Conservation (phyloP, 2,888 invertebrate species). For the Gari tellinella region DNA sequence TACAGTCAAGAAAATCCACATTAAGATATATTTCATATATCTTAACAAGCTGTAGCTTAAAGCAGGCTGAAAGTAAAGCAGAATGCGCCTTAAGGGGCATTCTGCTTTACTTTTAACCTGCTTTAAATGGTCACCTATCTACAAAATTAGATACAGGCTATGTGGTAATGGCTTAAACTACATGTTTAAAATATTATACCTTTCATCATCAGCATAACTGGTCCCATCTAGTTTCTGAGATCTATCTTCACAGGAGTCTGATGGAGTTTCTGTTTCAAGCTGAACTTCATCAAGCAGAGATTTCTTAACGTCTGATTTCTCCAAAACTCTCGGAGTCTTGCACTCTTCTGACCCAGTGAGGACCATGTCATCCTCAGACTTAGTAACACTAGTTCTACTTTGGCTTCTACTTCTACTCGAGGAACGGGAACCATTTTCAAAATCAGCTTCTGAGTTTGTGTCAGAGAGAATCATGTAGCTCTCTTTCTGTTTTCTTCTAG, state of each 20-base stretch:
- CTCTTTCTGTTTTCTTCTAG: conserved; percentile 64
- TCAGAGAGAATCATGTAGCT: conserved; percentile 65
- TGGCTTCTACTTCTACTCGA: neutral
- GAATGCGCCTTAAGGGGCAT: too few species aligned
- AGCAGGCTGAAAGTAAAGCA: too few species aligned
- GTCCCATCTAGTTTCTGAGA: conserved; percentile 12
- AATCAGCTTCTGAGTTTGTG: conserved; percentile 57
- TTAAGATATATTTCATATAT: too few species aligned
- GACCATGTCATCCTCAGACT: conserved; percentile 58
- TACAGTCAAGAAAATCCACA: too few species aligned
- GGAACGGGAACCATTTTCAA: conserved; percentile 11
- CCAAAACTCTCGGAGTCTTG: conserved; percentile 18
- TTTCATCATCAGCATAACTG: neutral
- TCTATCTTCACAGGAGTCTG: conserved; percentile 52
- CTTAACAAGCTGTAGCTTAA: too few species aligned
- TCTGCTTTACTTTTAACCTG: too few species aligned
- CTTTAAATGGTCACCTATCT: too few species aligned
- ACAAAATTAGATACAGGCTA: too few species aligned
- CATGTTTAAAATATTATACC: too few species aligned
- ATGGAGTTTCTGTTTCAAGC: conserved; percentile 60
- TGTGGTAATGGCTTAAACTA: too few species aligned
- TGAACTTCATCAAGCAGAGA: conserved; percentile 67
- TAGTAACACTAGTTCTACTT: conserved; percentile 1
- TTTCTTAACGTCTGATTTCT: conserved; percentile 27
- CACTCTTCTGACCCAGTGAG: conserved; percentile 58